Evolutionary conservation across 2,888 invertebrate genomes (phyloP).

Genomic region (Hydropsyche betteni): DNA sequence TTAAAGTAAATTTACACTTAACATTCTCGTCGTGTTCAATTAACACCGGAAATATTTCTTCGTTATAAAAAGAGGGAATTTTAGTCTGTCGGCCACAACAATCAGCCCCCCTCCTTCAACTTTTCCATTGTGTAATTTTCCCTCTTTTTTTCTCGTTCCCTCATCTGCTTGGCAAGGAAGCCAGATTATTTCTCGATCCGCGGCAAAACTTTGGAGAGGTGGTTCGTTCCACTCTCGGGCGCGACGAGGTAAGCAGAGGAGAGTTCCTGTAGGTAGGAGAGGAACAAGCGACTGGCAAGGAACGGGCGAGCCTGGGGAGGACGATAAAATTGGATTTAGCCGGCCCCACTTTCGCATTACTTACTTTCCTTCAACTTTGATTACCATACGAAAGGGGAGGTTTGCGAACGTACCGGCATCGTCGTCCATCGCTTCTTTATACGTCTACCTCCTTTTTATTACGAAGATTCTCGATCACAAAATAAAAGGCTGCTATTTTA

Average conservation of each 20-base stretch:
- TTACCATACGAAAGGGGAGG: slow-evolving; percentile 51
- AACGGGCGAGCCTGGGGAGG: slow-evolving; percentile 25
- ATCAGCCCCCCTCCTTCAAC: slow-evolving; percentile 33
- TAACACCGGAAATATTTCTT: slow-evolving; percentile 33
- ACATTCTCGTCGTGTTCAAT: slow-evolving; percentile 2
- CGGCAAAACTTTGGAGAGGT: slow-evolving; percentile 43
- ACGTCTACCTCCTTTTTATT: too few relatives aligned
- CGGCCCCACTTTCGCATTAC: slow-evolving; percentile 50
- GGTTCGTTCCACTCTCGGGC: slow-evolving; percentile 20
- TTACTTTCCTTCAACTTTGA: slow-evolving; percentile 50
- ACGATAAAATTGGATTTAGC: slow-evolving; percentile 50
- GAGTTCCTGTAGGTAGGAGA: slow-evolving; percentile 38
- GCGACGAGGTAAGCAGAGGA: slow-evolving; percentile 25
- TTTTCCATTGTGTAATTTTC: slow-evolving; percentile 47
- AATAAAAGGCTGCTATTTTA: too few relatives aligned
- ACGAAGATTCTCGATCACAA: too few relatives aligned
- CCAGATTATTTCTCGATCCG: slow-evolving; percentile 44
- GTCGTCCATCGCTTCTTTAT: slow-evolving; percentile 35
- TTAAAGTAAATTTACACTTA: neutral
- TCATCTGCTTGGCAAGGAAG: slow-evolving; percentile 7
- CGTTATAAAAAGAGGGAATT: slow-evolving; percentile 13
- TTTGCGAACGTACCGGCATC: slow-evolving; percentile 34
- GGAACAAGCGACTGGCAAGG: slow-evolving; percentile 1
- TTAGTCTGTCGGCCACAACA: slow-evolving; percentile 22
- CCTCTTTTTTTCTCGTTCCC: slow-evolving; percentile 26